Conservation (phyloP, 1,140 invertebrate species). For the Drosophila ercepeae region DNA sequence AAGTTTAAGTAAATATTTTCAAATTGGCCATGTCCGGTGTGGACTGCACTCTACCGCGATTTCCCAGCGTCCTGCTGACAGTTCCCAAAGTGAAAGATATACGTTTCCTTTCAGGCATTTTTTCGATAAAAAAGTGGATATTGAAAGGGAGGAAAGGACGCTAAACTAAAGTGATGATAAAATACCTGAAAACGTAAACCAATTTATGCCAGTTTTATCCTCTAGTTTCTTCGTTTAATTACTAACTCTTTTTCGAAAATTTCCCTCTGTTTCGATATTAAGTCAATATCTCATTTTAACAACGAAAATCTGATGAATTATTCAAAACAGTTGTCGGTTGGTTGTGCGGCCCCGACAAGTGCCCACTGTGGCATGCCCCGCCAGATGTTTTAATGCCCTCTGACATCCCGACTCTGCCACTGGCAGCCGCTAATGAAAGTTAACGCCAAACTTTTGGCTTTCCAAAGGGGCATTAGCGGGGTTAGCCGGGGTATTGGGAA, state of each 20-base stretch:
- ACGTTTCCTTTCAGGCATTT: conserved; percentile 48
- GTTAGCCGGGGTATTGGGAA: conserved; percentile 3
- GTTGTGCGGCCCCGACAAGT: background rate
- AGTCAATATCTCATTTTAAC: background rate
- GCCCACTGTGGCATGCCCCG: conserved; percentile 24
- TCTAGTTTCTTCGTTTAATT: too few species aligned
- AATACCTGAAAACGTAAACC: too few species aligned
- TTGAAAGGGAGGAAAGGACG: background rate
- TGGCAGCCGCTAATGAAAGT: conserved; percentile 59
- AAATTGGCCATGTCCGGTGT: conserved; percentile 76
- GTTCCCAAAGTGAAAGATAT: conserved; percentile 56
- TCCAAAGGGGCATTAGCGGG: conserved; percentile 2
- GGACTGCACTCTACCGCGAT: conserved; percentile 32
- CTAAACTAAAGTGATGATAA: too few species aligned
- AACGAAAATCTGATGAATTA: background rate
- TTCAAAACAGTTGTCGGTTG: conserved; percentile 1
- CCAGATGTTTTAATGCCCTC: conserved; percentile 54
- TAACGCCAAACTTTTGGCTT: conserved; percentile 61
- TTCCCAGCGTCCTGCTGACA: conserved; percentile 46
- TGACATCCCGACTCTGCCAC: conserved; percentile 32
- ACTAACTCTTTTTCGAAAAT: too few species aligned
- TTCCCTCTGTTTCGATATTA: too few species aligned
- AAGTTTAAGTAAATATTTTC: conserved; percentile 80
- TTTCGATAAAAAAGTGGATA: background rate
- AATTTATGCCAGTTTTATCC: background rate